A percentile compares a stretch with the other conserved stretches of the same genome.
Conservation (phyloP, 2,797 vertebrate genomes). For the Bovichtus variegatus region DNA sequence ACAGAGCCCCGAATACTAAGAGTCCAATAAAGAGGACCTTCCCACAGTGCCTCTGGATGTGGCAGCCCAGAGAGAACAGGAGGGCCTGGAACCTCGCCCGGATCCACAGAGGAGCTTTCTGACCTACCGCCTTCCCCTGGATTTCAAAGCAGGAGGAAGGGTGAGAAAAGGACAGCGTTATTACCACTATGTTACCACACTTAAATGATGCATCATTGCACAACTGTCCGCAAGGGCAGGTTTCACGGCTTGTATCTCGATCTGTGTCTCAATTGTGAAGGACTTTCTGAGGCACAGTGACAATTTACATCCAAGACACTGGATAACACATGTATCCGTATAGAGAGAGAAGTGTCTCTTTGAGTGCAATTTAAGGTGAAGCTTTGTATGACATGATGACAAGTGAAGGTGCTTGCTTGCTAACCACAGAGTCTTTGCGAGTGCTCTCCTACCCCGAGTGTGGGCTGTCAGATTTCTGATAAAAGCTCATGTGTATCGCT, state of each 20-base stretch:
- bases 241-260: neutral
- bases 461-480: conserved; percentile 12
- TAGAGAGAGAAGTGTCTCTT: neutral
- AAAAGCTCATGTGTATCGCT: conserved; percentile 14
- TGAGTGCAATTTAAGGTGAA: neutral
- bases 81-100: conserved; percentile 95
- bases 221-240: conserved; percentile 4
- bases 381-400: neutral
- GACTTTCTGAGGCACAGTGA: neutral
- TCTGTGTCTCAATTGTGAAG: neutral
- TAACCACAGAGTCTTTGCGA: neutral
- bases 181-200: conserved; percentile 21
- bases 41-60: conserved; percentile 98
- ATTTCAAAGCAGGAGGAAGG: conserved; percentile 63
- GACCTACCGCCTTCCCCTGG: conserved; percentile 92
- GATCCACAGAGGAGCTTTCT: conserved; percentile 94
- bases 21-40: conserved; percentile 98
- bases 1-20: conserved; percentile 95
- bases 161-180: conserved; percentile 62
- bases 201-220: conserved; percentile 12
- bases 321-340: neutral
- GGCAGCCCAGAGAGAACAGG: conserved; percentile 96
- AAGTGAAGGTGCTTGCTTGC: conserved; percentile 19
- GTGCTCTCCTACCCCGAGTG: neutral
- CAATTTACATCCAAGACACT: neutral